Evolutionary conservation across 1,140 invertebrate species (phyloP).

Genomic region (Anastrepha obliqua): DNA sequence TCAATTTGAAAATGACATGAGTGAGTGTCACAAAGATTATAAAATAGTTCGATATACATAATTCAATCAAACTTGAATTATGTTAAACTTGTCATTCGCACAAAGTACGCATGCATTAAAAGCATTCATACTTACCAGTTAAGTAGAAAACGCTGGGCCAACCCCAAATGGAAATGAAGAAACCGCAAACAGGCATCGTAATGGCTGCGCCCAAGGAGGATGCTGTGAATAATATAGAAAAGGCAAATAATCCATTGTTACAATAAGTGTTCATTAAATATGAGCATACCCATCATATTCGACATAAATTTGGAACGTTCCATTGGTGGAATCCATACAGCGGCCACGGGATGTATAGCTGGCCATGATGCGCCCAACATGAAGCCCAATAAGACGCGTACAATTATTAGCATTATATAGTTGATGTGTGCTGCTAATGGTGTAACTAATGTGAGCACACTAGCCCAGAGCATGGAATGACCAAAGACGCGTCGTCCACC

Average conservation of each 20-base stretch:
- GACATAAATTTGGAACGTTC: constrained; percentile 92
- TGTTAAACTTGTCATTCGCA: no score
- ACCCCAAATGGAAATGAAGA: constrained; percentile 84
- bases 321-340: constrained; percentile 92
- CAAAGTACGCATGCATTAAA: background rate
- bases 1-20: background rate
- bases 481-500: constrained; percentile 88
- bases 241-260: background rate
- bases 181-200: constrained; percentile 88
- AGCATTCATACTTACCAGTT: constrained; percentile 78
- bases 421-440: constrained; percentile 82
- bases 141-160: constrained; percentile 92
- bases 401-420: constrained; percentile 78
- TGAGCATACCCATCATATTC: constrained; percentile 87
- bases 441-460: constrained; percentile 87
- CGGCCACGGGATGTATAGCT: constrained; percentile 90
- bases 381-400: constrained; percentile 83
- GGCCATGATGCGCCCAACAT: constrained; percentile 92
- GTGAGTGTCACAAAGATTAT: background rate
- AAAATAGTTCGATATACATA: no score
- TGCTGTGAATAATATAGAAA: constrained; percentile 76
- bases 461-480: constrained; percentile 88
- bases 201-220: constrained; percentile 88
- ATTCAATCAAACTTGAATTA: no score
- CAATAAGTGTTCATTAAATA: constrained; percentile 12